phyloP scores from a whole-genome alignment of 2,888 invertebrate species.

The Xestia sexstrigata region DNA sequence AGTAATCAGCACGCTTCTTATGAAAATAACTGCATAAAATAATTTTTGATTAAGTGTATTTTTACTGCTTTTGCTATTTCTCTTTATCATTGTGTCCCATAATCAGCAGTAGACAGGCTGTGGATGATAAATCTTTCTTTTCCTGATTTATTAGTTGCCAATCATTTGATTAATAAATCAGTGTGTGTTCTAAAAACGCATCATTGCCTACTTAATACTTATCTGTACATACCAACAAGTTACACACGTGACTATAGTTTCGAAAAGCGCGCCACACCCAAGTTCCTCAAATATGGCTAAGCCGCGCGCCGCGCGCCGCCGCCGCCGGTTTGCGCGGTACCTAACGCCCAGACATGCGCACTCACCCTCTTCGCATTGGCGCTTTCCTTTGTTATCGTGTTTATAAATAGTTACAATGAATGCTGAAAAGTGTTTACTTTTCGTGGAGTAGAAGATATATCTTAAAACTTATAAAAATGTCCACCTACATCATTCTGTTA shows the following conservation, averaged over 20 bases:
- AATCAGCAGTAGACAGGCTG: no score
- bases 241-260: slow-evolving; percentile 44
- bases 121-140: not conserved
- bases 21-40: not conserved
- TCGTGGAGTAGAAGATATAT: not conserved
- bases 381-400: slow-evolving; percentile 58
- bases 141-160: not conserved
- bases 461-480: not conserved
- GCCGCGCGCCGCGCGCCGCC: no score
- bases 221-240: slow-evolving; percentile 31
- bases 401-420: slow-evolving; percentile 24
- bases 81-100: not conserved
- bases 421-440: slow-evolving; percentile 25
- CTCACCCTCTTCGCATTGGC: slow-evolving; percentile 40
- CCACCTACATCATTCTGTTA: not conserved
- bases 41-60: not conserved
- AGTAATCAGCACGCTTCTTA: not conserved
- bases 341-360: slow-evolving; percentile 63
- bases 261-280: slow-evolving; percentile 62
- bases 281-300: slow-evolving; percentile 45
- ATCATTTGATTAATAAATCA: not conserved
- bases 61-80: slow-evolving; percentile 2
- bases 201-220: not conserved
- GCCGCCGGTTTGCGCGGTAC: slow-evolving; percentile 53
- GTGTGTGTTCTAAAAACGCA: not conserved